phyloP scores from a whole-genome alignment of 2,888 invertebrate species.

The Cartodere bifasciata region DNA sequence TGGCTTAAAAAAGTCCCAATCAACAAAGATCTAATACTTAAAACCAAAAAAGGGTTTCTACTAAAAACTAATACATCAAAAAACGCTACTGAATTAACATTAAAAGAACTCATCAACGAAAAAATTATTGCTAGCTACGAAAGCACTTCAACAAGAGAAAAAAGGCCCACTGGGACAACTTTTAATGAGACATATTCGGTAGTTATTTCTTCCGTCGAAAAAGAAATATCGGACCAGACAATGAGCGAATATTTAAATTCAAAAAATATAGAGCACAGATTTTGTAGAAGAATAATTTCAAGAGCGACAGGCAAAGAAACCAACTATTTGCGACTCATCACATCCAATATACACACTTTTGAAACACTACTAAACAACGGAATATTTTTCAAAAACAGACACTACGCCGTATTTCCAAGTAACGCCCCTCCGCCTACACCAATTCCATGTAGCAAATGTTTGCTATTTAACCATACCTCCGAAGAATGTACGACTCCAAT shows the following conservation, averaged over 20 bases:
- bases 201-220: constrained; percentile 7
- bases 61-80: constrained; percentile 4
- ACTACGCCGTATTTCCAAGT: constrained; percentile 6
- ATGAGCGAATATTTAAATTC: constrained; percentile 3
- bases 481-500: constrained; percentile 1
- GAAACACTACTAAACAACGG: constrained; percentile 6
- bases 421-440: constrained; percentile 7
- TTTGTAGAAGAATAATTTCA: constrained; percentile 8
- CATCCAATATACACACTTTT: constrained; percentile 2
- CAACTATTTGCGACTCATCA: constrained; percentile 5
- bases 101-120: not conserved
- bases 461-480: constrained; percentile 5
- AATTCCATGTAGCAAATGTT: constrained; percentile 4
- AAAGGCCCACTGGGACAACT: not conserved
- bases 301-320: constrained; percentile 5
- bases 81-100: not conserved
- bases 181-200: too few relatives aligned
- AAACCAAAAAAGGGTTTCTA: constrained; percentile 3
- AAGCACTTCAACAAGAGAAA: not conserved
- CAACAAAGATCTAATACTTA: constrained; percentile 1
- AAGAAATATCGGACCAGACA: constrained; percentile 4
- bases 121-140: constrained; percentile 3
- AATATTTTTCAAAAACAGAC: constrained; percentile 5
- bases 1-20: constrained; percentile 2
- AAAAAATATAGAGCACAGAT: constrained; percentile 7